Conservation (phyloP, 2,113 vertebrate species). For the Pangasianodon gigas region DNA sequence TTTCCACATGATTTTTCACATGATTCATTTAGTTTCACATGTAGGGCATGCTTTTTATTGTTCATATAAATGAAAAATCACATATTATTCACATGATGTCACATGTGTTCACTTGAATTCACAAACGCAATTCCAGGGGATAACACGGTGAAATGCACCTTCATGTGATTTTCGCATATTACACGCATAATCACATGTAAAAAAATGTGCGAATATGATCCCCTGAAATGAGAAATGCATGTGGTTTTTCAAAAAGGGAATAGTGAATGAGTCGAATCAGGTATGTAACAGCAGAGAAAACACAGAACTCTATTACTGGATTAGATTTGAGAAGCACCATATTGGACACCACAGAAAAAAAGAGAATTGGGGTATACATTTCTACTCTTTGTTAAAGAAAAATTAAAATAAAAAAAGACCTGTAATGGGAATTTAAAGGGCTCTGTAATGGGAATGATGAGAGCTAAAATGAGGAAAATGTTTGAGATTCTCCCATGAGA, state of each 20-base stretch:
- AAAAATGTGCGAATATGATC: background rate
- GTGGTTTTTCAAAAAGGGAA: background rate
- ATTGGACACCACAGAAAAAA: background rate
- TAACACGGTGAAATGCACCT: background rate
- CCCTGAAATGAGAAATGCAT: background rate
- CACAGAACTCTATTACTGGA: background rate
- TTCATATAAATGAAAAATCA: background rate
- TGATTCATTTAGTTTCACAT: background rate
- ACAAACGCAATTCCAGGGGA: background rate
- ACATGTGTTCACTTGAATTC: background rate
- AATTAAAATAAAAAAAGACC: conserved; percentile 51
- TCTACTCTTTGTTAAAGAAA: conserved; percentile 23
- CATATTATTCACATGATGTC: background rate
- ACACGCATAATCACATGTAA: background rate
- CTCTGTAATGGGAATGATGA: conserved; percentile 53
- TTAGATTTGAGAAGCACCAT: background rate
- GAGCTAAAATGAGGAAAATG: conserved; percentile 30
- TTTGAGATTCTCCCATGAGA: conserved; percentile 54
- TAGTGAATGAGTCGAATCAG: background rate
- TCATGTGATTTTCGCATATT: background rate
- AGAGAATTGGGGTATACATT: background rate
- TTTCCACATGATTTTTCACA: background rate
- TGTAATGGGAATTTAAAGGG: conserved; percentile 46
- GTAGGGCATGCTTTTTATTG: background rate
- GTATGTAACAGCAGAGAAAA: background rate